Conservation (phyloP, 2,113 vertebrate genomes). For the Leucopternis melanops region DNA sequence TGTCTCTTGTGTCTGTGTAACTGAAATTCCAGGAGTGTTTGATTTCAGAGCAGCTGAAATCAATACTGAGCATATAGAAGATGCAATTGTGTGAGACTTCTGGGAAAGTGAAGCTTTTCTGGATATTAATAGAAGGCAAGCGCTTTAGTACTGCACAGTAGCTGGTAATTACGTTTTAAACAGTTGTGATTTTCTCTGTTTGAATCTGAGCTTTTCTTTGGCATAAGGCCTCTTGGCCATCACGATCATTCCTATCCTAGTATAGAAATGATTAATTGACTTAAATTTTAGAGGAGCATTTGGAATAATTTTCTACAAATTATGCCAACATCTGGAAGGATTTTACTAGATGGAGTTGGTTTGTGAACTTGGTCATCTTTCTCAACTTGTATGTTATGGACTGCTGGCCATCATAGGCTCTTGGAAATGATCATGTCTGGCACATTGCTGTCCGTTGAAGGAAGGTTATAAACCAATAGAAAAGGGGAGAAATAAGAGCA, state of each 20-base stretch:
- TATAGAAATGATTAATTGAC: not conserved
- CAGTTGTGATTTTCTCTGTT: conserved; percentile 18
- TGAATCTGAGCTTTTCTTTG: not conserved
- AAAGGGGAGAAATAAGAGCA: not conserved
- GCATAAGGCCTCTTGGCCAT: not conserved
- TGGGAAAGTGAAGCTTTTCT: not conserved
- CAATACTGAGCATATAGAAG: not conserved
- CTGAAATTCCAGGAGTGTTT: no score
- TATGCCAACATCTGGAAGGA: not conserved
- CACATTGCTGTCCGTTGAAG: not conserved
- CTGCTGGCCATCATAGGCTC: not conserved
- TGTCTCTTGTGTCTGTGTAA: no score
- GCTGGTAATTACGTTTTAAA: conserved; percentile 23
- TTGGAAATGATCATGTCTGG: not conserved
- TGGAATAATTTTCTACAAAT: not conserved
- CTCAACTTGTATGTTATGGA: rapidly evolving
- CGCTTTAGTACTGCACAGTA: not conserved
- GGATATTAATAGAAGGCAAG: conserved; percentile 21
- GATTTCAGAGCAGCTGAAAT: conserved; percentile 1
- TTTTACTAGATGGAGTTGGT: not conserved
- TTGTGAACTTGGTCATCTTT: not conserved
- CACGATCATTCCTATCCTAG: not conserved
- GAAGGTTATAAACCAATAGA: not conserved
- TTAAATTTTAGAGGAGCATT: not conserved
- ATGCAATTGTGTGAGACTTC: not conserved